Evolutionary conservation across 1,140 invertebrate species (phyloP).

Genomic region (Drosophila tani): DNA sequence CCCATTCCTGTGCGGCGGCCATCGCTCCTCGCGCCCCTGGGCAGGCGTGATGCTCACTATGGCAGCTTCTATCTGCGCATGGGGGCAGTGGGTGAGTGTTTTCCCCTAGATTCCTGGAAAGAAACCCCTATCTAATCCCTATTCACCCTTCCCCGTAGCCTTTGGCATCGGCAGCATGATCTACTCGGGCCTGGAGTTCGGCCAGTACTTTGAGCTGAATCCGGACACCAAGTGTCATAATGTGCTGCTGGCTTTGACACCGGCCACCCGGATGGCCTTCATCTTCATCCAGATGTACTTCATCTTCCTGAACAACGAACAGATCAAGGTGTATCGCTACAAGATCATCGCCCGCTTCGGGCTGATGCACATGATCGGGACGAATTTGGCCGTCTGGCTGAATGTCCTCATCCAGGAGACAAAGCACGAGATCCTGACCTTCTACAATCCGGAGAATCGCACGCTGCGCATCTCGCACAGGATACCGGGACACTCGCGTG

Average conservation of each 20-base stretch:
- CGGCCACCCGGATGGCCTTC: constrained; percentile 95
- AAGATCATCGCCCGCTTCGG: constrained; percentile 95
- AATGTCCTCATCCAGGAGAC: constrained; percentile 97
- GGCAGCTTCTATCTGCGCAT: constrained; percentile 97
- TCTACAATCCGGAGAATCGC: constrained; percentile 94
- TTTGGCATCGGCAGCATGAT: constrained; percentile 98
- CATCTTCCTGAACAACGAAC: constrained; percentile 97
- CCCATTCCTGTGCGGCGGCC: constrained; percentile 84
- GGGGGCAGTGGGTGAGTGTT: constrained; percentile 93
- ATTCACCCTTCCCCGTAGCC: constrained; percentile 86
- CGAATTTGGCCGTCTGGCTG: constrained; percentile 96
- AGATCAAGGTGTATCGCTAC: constrained; percentile 96
- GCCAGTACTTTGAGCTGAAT: constrained; percentile 96
- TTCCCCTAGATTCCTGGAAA: background rate
- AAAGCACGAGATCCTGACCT: constrained; percentile 96
- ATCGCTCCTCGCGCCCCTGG: constrained; percentile 83
- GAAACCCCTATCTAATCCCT: too few relatives aligned
- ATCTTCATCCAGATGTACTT: constrained; percentile 98
- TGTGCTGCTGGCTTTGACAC: constrained; percentile 93
- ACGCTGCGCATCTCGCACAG: constrained; percentile 91
- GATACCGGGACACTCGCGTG: constrained; percentile 77
- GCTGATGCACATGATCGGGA: constrained; percentile 98
- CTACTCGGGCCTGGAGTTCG: constrained; percentile 96
- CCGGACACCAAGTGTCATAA: constrained; percentile 94
- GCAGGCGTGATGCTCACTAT: constrained; percentile 89